phyloP scores from a whole-genome alignment of 2,797 vertebrate genomes.

The Cygnus olor region DNA sequence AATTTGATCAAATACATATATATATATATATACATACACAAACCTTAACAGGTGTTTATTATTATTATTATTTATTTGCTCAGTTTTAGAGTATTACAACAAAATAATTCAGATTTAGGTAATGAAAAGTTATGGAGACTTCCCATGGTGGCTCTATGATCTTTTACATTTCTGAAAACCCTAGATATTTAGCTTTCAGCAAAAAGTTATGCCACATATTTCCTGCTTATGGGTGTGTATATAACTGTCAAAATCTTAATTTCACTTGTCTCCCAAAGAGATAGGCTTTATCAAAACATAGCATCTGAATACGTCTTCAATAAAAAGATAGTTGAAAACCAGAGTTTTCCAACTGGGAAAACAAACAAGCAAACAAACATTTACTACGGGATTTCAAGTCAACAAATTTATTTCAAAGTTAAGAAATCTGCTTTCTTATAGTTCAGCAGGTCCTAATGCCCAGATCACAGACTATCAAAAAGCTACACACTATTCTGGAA shows the following conservation, averaged over 20 bases:
- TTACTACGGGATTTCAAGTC: background rate
- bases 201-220: background rate
- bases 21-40: background rate
- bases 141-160: background rate
- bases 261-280: background rate
- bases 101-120: background rate
- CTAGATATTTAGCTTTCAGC: background rate
- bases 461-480: background rate
- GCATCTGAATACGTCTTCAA: background rate
- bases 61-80: background rate
- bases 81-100: background rate
- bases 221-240: background rate
- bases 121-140: background rate
- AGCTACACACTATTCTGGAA: background rate
- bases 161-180: background rate
- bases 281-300: background rate
- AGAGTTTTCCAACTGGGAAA: background rate
- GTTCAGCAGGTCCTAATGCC: background rate
- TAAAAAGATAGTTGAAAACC: background rate
- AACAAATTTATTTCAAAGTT: background rate
- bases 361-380: background rate
- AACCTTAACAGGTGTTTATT: background rate
- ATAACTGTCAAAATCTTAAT: background rate
- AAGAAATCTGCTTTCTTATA: background rate
- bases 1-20: background rate